These are phyloP conservation scores for Abrostola tripartita DNA, from an alignment of 2,888 invertebrate genomes.

Conservation along the genomic window DNA sequence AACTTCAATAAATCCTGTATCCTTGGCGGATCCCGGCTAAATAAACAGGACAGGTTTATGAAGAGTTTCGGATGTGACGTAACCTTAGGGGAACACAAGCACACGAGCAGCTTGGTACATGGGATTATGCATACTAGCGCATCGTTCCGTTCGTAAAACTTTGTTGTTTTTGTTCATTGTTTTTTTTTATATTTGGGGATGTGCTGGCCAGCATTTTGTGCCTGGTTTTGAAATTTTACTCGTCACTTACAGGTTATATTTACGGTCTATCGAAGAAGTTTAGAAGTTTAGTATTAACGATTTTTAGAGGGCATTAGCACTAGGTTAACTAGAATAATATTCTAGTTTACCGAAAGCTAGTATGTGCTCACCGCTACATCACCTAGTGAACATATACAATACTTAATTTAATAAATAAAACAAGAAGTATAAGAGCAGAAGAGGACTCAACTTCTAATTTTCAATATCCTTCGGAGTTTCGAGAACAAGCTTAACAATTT, in stretches of 20 bases:
- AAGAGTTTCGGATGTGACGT: conserved; percentile 26
- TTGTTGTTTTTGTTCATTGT: conserved; percentile 45
- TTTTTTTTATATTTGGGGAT: conserved; percentile 27
- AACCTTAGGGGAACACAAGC: conserved; percentile 10
- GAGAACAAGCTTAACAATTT: not conserved
- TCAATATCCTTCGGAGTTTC: not conserved
- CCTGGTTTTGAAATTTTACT: conserved; percentile 31
- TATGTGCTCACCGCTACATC: too few relatives aligned
- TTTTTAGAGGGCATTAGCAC: too few relatives aligned
- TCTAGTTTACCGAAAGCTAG: too few relatives aligned
- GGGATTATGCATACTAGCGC: conserved; percentile 37
- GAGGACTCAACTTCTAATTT: not conserved
- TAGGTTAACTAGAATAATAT: too few relatives aligned
- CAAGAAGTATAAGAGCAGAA: not conserved
- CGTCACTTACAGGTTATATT: conserved; percentile 11
- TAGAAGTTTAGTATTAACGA: too few relatives aligned
- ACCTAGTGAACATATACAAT: too few relatives aligned
- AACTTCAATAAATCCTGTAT: conserved; percentile 53
- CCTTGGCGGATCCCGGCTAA: conserved; percentile 34
- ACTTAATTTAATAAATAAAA: too few relatives aligned
- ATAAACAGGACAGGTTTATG: conserved; percentile 52
- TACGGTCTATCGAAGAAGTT: too few relatives aligned
- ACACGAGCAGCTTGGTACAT: conserved; percentile 4
- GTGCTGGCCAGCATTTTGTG: conserved; percentile 33
- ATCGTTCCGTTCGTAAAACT: conserved; percentile 40